Evolutionary conservation across 2,113 vertebrate species (phyloP).

Genomic region (Alaudala cheleensis): DNA sequence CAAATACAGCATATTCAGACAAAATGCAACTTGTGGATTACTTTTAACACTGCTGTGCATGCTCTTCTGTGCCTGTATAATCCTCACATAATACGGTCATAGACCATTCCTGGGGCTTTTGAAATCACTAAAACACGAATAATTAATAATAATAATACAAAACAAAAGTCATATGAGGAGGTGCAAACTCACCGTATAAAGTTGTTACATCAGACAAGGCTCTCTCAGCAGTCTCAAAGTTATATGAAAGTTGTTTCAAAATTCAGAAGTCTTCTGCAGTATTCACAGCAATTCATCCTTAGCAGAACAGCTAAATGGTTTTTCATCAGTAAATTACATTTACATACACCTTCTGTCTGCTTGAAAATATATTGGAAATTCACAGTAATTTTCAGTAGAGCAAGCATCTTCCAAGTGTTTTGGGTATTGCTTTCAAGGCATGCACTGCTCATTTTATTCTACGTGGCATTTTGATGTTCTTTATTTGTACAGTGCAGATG

Average conservation of each 20-base stretch:
- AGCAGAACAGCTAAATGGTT: neutral
- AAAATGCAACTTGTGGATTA: neutral
- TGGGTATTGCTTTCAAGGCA: neutral
- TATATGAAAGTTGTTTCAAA: neutral
- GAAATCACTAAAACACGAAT: neutral
- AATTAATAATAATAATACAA: neutral
- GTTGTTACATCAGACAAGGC: neutral
- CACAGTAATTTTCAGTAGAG: neutral
- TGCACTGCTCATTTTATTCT: neutral
- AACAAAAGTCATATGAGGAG: neutral
- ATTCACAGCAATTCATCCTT: neutral
- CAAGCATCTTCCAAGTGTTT: neutral
- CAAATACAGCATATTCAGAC: neutral
- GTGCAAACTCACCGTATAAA: neutral
- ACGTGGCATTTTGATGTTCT: neutral
- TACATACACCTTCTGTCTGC: neutral
- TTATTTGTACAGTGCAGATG: neutral
- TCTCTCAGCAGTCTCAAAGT: neutral
- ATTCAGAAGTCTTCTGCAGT: neutral
- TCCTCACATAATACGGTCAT: neutral
- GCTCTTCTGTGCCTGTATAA: neutral
- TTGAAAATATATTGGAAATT: neutral
- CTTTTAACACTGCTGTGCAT: neutral
- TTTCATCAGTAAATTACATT: neutral
- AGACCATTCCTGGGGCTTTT: neutral